phyloP scores from a whole-genome alignment of 2,113 vertebrate species.

The Heterochromis multidens region DNA sequence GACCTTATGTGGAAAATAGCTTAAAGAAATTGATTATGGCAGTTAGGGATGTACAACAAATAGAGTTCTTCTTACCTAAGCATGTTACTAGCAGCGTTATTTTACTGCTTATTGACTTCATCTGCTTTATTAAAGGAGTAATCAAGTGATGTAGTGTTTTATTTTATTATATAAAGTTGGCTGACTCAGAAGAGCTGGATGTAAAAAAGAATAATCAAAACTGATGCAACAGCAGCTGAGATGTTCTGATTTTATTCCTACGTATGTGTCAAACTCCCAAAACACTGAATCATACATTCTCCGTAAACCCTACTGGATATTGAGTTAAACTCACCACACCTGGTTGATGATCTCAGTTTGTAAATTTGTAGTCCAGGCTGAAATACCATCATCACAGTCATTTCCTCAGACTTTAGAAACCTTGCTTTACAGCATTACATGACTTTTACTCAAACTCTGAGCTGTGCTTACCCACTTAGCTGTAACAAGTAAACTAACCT shows the following conservation, averaged over 20 bases:
- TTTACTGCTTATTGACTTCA: not conserved
- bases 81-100: not conserved
- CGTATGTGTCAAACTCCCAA: too few relatives aligned
- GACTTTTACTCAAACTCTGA: not conserved
- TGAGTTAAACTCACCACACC: not conserved
- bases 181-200: not conserved
- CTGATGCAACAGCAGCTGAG: not conserved
- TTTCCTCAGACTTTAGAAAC: not conserved
- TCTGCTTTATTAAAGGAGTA: not conserved
- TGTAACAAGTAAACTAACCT: not conserved
- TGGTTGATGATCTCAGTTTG: not conserved
- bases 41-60: not conserved
- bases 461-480: not conserved
- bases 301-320: not conserved
- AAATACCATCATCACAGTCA: not conserved
- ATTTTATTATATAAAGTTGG: not conserved
- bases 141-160: not conserved
- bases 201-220: not conserved
- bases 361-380: not conserved
- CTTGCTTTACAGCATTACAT: not conserved
- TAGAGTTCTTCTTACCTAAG: not conserved
- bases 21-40: not conserved
- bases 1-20: not conserved
- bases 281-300: not conserved
- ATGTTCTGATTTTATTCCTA: not conserved